Base-by-base conservation (phyloP, 92 coral and sea anemone species). In the Umimayanthus chanpuru region DNA sequence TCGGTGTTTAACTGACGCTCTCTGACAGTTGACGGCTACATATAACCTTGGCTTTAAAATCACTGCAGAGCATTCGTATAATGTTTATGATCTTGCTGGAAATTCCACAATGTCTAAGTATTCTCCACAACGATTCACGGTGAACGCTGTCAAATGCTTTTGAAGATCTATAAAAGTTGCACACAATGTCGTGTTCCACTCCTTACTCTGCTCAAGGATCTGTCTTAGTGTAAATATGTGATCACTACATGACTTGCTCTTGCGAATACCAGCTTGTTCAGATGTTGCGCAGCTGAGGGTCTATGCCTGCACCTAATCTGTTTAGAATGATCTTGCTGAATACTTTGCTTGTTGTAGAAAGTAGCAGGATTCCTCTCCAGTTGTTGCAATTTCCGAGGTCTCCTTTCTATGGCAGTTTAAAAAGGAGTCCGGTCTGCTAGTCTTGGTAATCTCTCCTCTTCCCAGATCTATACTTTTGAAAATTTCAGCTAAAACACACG, bases 401-500 rank as follows among this genome's bases (percentile, higher is more conserved):
- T 81, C 74, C 74, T 55, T 81, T 81, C 49, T 81, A 58, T 28
- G 0, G 64, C 25, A 79, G 83, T 64, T 79, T 79, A 30, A 44
- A 53, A 36, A 44, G 26, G 26, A 79, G 83, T 53, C 73, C 25
- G 6, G 26, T 81, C 72, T 81, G 41, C 74, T 49, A 81, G 49
- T 66, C 68, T 55, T 14, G 73, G 44, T 56, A 43, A 39, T 15
- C 20, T 68, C 73, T 80, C 40, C 47, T 65, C 18, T 58, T 81
- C 73, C 85, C 28, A 58, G 85, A 81, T 81, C 65, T n/a, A n/a
- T n/a, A n/a, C n/a, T n/a, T 53, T 81, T 55, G 32, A 81, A 55
- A 58, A 30, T 81, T 21, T 26, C 73, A 25, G n/a, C 41, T 71
- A n/a, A 71, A 71, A 81, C 32, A 15, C 11, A 15, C 29, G 74